These are phyloP conservation scores for Stenurella melanura DNA, from an alignment of 2,888 invertebrate species.

Conservation along the genomic window DNA sequence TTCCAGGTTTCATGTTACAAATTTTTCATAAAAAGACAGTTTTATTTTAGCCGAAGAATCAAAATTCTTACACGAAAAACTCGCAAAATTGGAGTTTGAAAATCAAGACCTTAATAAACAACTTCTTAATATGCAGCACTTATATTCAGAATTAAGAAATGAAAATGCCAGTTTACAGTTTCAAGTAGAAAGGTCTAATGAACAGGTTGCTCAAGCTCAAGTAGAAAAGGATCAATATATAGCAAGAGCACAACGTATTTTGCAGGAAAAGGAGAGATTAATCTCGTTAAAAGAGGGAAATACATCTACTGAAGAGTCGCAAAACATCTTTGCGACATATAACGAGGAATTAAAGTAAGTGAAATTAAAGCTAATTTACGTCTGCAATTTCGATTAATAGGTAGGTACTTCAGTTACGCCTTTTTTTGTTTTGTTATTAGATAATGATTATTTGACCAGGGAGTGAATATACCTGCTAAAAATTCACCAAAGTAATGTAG, in stretches of 20 bases:
- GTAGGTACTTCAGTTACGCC: no score
- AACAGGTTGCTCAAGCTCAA: slow-evolving; percentile 64
- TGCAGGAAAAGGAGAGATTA: slow-evolving; percentile 85
- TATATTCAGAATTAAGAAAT: slow-evolving; percentile 68
- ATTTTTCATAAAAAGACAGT: slow-evolving; percentile 47
- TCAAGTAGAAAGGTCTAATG: slow-evolving; percentile 66
- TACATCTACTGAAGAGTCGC: slow-evolving; percentile 52
- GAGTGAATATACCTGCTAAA: no score
- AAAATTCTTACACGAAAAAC: slow-evolving; percentile 63
- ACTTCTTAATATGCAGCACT: slow-evolving; percentile 67
- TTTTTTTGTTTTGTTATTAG: no score
- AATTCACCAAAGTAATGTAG: no score
- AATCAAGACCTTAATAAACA: slow-evolving; percentile 67
- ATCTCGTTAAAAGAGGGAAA: slow-evolving; percentile 72
- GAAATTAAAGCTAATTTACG: background rate
- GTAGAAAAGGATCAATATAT: slow-evolving; percentile 84
- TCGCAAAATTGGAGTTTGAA: slow-evolving; percentile 66
- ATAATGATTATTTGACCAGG: no score
- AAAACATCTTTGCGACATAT: slow-evolving; percentile 62
- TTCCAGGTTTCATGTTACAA: background rate
- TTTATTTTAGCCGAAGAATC: slow-evolving; percentile 60
- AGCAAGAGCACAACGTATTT: slow-evolving; percentile 84
- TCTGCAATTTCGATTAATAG: no score
- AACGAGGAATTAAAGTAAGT: slow-evolving; percentile 68
- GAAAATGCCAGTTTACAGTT: slow-evolving; percentile 66